These are phyloP conservation scores for Alces alces DNA, from an alignment of 2,113 vertebrate species.

Conservation along the genomic window DNA sequence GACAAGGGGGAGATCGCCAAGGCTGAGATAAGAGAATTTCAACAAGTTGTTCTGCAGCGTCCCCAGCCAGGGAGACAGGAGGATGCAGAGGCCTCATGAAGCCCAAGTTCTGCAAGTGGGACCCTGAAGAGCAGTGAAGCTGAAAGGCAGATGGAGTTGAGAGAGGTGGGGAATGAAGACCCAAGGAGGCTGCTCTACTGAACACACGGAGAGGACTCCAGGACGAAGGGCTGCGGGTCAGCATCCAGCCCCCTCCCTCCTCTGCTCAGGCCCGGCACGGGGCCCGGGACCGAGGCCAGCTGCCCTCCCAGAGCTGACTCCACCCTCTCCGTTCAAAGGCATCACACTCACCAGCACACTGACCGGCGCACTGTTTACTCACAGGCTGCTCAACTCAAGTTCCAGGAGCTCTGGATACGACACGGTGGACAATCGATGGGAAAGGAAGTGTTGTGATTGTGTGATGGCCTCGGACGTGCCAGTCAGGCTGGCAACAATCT, in stretches of 20 bases:
- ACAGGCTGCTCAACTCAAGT: not conserved
- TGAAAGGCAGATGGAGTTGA: not conserved
- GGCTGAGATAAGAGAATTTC: not conserved
- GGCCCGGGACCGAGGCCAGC: not conserved
- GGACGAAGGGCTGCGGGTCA: not conserved
- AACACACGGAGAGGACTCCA: not conserved
- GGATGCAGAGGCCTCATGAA: not conserved
- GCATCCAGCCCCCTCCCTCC: not conserved
- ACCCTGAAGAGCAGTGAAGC: not conserved
- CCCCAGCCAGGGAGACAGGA: not conserved
- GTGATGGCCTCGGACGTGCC: not conserved
- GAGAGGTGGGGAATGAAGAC: not conserved
- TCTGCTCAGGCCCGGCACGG: not conserved
- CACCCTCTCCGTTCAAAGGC: not conserved
- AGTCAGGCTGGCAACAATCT: fast-evolving
- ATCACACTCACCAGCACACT: too few relatives aligned
- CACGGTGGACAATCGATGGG: fast-evolving
- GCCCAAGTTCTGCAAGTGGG: too few relatives aligned
- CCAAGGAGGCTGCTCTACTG: not conserved
- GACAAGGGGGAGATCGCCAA: not conserved
- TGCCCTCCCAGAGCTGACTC: not conserved
- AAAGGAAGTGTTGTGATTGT: not conserved
- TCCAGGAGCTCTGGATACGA: not conserved
- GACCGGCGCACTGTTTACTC: fast-evolving
- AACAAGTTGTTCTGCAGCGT: not conserved